Conservation (phyloP, 1,140 invertebrate genomes). For the Phocides pigmalion region DNA sequence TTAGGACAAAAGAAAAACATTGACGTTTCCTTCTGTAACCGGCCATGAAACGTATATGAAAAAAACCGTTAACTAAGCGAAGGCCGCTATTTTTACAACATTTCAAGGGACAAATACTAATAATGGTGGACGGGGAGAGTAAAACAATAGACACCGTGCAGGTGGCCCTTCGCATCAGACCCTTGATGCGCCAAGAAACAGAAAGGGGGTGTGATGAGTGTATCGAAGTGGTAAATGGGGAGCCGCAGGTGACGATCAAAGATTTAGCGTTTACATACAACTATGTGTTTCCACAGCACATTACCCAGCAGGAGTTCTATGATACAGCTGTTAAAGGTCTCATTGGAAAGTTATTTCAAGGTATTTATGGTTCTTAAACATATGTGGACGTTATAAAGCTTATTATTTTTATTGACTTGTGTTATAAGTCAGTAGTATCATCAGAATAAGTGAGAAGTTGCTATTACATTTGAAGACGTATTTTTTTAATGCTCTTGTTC, state of each 20-base stretch:
- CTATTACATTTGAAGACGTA: no score
- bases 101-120: constrained; percentile 23
- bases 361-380: constrained; percentile 61
- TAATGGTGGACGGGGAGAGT: constrained; percentile 65
- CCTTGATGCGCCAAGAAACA: constrained; percentile 89
- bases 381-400: no score
- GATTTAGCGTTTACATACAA: constrained; percentile 95
- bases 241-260: constrained; percentile 89
- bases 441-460: no score
- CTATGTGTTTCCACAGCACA: constrained; percentile 90
- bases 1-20: constrained; percentile 21
- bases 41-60: constrained; percentile 35
- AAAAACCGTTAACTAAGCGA: constrained; percentile 17
- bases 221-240: constrained; percentile 85
- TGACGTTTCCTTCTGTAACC: constrained; percentile 38
- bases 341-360: constrained; percentile 92
- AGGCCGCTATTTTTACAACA: background rate
- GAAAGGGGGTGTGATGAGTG: constrained; percentile 88
- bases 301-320: constrained; percentile 91
- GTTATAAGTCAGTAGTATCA: no score
- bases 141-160: constrained; percentile 84
- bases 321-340: constrained; percentile 89
- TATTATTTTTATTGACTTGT: no score
- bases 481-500: no score
- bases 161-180: constrained; percentile 92